phyloP scores from a whole-genome alignment of 2,888 invertebrate genomes.

The Gerris lacustris region DNA sequence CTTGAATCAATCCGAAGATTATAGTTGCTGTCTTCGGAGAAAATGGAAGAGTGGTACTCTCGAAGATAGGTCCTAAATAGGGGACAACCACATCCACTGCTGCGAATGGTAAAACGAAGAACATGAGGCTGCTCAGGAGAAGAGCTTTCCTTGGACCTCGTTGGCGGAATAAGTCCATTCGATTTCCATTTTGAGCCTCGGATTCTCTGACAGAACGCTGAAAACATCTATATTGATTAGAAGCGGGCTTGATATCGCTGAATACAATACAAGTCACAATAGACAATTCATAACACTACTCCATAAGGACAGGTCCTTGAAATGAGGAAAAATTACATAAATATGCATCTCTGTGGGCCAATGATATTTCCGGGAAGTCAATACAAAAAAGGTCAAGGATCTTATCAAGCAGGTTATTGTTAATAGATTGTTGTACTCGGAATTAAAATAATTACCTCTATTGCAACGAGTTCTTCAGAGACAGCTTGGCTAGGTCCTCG shows the following conservation, averaged over 20 bases:
- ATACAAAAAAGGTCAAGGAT: no score
- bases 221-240: neutral
- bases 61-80: neutral
- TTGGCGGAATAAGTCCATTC: neutral
- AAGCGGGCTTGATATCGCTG: no score
- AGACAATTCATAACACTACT: no score
- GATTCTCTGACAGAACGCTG: neutral
- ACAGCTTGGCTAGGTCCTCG: neutral
- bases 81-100: neutral
- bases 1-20: neutral
- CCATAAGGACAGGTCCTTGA: no score
- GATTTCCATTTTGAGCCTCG: neutral
- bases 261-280: no score
- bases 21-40: neutral
- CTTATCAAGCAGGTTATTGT: no score
- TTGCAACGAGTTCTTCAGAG: neutral
- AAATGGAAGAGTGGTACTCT: neutral
- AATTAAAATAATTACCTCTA: neutral
- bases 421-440: no score
- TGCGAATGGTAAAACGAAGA: neutral
- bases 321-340: no score
- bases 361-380: no score
- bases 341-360: no score
- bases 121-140: neutral
- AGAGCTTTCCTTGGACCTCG: conserved; percentile 2